Conservation (phyloP, 2,888 invertebrate species). For the Meandrusa payeni region DNA sequence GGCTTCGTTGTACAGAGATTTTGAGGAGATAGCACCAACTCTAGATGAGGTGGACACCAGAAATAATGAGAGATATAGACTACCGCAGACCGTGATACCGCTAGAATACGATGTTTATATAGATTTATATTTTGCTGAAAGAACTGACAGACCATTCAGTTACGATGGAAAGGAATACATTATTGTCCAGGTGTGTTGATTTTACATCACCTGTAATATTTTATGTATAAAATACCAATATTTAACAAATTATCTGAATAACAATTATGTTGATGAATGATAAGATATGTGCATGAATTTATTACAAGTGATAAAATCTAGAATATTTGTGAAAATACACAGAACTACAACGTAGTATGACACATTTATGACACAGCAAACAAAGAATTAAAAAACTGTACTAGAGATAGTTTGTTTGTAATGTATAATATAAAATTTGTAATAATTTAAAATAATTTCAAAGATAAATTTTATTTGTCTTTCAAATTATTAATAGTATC, state of each 20-base stretch:
- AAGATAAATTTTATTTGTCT: too few relatives aligned
- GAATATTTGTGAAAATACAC: too few relatives aligned
- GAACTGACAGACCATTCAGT: slow-evolving; percentile 53
- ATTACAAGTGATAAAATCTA: neutral
- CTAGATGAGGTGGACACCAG: slow-evolving; percentile 33
- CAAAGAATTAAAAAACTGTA: too few relatives aligned
- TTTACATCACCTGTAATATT: too few relatives aligned
- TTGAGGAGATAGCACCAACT: slow-evolving; percentile 38
- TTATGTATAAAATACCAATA: too few relatives aligned
- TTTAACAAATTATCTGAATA: too few relatives aligned
- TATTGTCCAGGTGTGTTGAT: slow-evolving; percentile 54
- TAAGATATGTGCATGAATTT: neutral
- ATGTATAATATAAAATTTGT: too few relatives aligned
- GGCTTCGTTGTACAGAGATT: slow-evolving; percentile 47
- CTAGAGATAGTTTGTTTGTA: too few relatives aligned
- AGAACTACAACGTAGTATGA: too few relatives aligned
- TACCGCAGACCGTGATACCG: slow-evolving; percentile 61
- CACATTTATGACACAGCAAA: too few relatives aligned
- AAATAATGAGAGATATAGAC: slow-evolving; percentile 48
- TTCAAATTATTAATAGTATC: too few relatives aligned
- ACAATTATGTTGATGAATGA: neutral
- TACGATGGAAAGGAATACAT: slow-evolving; percentile 60
- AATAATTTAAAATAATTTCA: too few relatives aligned
- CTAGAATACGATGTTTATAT: slow-evolving; percentile 63
- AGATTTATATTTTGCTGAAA: slow-evolving; percentile 61